Evolutionary conservation across 2,797 vertebrate species (phyloP), one percentile per base, ranked within the genome.

Genomic region (Rhadinocentrus ornatus): DNA sequence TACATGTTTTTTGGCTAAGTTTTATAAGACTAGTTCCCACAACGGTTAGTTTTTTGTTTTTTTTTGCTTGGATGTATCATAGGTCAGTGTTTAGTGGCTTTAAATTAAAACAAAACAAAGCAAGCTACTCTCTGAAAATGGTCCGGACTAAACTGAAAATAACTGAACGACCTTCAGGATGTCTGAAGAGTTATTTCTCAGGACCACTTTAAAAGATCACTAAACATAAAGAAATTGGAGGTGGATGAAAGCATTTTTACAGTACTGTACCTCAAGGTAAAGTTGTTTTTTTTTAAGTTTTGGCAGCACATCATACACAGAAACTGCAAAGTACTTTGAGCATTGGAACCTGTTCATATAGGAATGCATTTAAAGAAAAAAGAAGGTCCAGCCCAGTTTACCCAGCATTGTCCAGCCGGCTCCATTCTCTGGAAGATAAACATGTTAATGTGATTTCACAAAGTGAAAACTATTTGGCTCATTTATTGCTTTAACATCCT

Each of bases 391-490:
- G 12, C 35, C 35, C 35, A 37, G 35, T 37, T 37, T 11, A 37
- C 35, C 35, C 35, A 37, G 12, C 35, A 37, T 13, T 3, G 35
- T 37, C 10, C 11, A 12, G 35, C 71, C 72, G 77, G 73, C 69
- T 75, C 62, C 71, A 57, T 78, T 54, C 53, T 57, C 64, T 29
- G 69, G 48, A 44, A 60, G 35, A 67, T 71, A 62, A 41, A 44
- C 60, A 70, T 66, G 63, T 54, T 66, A 55, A 48, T 50, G 31
- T 57, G 55, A 81, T 71, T 77, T 29, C 44, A 60, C 60, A 52
- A 52, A 12, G 57, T 71, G 39, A 41, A 1, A 15, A 18, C 58
- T 76, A 68, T 50, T 50, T 22, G 9, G 8, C n/a, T 50, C n/a
- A 50, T 50, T 50, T 11, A n/a, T 46, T 46, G 44, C 18, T 46